These are phyloP conservation scores for Cryptocephalus moraei DNA, from an alignment of 2,888 invertebrate genomes.

Conservation along the genomic window DNA sequence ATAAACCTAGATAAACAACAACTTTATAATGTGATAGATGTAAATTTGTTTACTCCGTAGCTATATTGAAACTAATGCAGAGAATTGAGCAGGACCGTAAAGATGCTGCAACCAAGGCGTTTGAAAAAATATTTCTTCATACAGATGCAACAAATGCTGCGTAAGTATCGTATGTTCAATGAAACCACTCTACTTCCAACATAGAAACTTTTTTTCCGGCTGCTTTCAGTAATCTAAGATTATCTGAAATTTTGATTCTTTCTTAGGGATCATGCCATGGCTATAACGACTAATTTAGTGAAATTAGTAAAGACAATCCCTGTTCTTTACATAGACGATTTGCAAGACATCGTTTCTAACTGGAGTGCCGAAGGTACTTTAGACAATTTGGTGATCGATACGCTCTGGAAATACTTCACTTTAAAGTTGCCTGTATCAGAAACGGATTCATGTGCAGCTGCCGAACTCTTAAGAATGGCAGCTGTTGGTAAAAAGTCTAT, in stretches of 20 bases:
- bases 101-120: conserved; percentile 69
- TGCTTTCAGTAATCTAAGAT: no score
- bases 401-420: conserved; percentile 78
- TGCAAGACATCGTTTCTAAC: conserved; percentile 51
- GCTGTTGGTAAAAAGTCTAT: conserved; percentile 37
- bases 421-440: conserved; percentile 54
- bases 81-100: conserved; percentile 64
- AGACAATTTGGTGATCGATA: conserved; percentile 49
- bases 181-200: no score
- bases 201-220: no score
- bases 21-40: no score
- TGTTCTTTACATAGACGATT: conserved; percentile 48
- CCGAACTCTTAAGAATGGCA: conserved; percentile 70
- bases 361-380: conserved; percentile 43
- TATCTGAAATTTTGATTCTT: no score
- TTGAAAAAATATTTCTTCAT: conserved; percentile 58
- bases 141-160: conserved; percentile 42
- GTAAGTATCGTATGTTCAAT: conserved; percentile 22
- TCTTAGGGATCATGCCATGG: conserved; percentile 37
- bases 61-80: conserved; percentile 71
- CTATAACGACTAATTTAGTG: conserved; percentile 50
- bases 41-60: conserved; percentile 25
- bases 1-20: no score
- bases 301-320: conserved; percentile 45
- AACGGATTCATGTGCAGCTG: conserved; percentile 61